Evolutionary conservation across 1,140 invertebrate genomes (phyloP), one percentile per base, ranked within the genome.

Genomic region (Chlorops oryzae): DNA sequence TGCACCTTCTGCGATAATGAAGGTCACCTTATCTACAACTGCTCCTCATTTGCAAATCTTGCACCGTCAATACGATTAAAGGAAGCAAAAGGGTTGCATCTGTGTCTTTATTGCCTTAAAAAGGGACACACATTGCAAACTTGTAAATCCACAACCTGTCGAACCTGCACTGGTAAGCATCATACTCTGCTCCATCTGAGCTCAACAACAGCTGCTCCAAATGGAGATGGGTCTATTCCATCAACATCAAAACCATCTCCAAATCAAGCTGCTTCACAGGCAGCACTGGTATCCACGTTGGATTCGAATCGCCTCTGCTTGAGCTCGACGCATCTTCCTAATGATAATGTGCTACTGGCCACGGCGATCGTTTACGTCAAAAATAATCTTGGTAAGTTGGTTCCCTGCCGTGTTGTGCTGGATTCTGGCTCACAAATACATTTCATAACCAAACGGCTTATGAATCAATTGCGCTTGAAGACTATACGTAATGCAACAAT

Each of bases 401-500:
- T 51, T 7, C 42, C 37, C 13, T 45, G 35, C 35, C 42, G 43
- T 13, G 50, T 37, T 3, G 27, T 47, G 7, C 15, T 52, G 4
- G 51, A 52, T 22, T 52, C 44, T 13, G 45, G 18, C 25, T 52
- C 44, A 7, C 51, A 47, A 21, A 7, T 52, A 4, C 24, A 52
- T 27, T 47, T 52, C 15, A 37, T 47, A 15, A 47, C 51, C 7
- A 18, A 25, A 1, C 25, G 22, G 5, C 22, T 48, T 1, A 40
- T 35, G 17, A 22, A 38, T 13, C 46, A 43, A 32, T 23, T 50
- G 23, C 38, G 42, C 13, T 12, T 50, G 1, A 22, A 42, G 10
- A 21, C n/a, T 41, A 20, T 20, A 2, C 41, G 42, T 22, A 32
- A 17, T 2, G 10, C 13, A 10, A 20, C 32, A 5, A 2, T 15